A percentile compares a stretch with the other conserved stretches of the same genome.
These are phyloP conservation scores for Bucorvus abyssinicus DNA, from an alignment of 2,797 vertebrate genomes.

Conservation along the genomic window DNA sequence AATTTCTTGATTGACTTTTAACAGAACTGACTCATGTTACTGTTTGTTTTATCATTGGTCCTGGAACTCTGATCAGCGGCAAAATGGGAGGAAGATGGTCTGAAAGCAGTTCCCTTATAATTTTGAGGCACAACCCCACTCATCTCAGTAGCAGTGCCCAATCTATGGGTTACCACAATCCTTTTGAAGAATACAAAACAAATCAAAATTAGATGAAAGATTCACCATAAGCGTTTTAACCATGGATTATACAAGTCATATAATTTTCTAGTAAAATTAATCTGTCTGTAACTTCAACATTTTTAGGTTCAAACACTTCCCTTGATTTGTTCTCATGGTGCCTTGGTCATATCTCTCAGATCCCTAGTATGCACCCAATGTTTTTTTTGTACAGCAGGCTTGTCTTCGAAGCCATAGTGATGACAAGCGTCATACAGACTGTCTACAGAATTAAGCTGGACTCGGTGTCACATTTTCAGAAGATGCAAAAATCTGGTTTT, in stretches of 20 bases:
- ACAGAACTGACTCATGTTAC: slow-evolving; percentile 17
- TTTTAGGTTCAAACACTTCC: neutral
- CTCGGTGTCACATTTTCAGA: neutral
- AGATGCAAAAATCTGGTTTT: neutral
- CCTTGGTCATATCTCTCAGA: neutral
- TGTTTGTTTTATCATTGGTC: neutral
- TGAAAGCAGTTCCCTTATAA: neutral
- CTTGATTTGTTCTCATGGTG: neutral
- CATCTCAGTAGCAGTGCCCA: neutral
- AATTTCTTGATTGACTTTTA: slow-evolving; percentile 33
- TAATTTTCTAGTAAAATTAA: neutral
- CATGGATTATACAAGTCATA: neutral
- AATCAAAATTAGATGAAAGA: neutral
- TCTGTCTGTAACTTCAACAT: neutral
- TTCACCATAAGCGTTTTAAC: neutral
- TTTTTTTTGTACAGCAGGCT: neutral
- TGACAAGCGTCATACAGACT: rapidly evolving
- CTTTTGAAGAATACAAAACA: neutral
- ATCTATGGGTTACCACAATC: neutral
- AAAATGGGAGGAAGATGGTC: slow-evolving; percentile 28
- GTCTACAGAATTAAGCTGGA: neutral
- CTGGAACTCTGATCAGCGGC: slow-evolving; percentile 20
- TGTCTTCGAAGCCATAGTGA: neutral
- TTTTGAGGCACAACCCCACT: neutral
- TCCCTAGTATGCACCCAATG: neutral